Base-by-base conservation (phyloP, 2,888 invertebrate genomes). In the Caenorhabditis zanzibari region DNA sequence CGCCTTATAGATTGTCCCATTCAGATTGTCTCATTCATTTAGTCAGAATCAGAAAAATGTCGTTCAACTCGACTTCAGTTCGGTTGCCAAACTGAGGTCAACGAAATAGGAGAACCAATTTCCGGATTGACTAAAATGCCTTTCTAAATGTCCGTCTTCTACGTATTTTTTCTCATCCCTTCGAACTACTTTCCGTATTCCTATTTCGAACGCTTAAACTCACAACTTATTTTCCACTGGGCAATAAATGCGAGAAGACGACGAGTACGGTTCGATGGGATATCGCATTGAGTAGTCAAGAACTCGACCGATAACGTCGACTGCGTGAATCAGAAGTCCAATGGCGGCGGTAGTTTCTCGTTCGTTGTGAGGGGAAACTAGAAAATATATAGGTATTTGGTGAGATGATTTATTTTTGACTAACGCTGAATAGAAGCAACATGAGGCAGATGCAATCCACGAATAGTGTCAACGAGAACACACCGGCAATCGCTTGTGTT, bases 211-310 rank as follows among this genome's bases (percentile, higher is more conserved):
- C 19, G 52, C 22, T 35, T 26, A 9, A 35, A 52, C 74, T 68
- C 38, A 82, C 82, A 44, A 54, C 69, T 71, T 83, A 7, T 83
- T 64, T 16, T 83, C 83, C 0, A 26, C 35, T 14, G 83, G 83
- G 22, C 69, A 63, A 6, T 58, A 49, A 14, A 83, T 64, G 41
- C 58, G 49, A 2, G 83, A 71, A 2, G 22, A 56, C 26, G 83
- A 83, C 6, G 77, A 35, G 5, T 52, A 47, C 0, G 63, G 61
- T 6, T 72, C 9, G 24, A 97, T 94, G 41, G 95, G 95, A 93
- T 97, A 97, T 49, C 97, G 94, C 24, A 97, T 94, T 41, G 97
- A 96, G 89, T 96, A 95, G 93, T 96, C 95, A 68, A 98, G 94
- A 90, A 97, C 94, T 63, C 95, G 95, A 0, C 96, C 95, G 63